A percentile compares a stretch with the other conserved stretches of the same genome.
These are phyloP conservation scores for Exocentrus adspersus DNA, from an alignment of 2,888 invertebrate genomes.

Conservation along the genomic window DNA sequence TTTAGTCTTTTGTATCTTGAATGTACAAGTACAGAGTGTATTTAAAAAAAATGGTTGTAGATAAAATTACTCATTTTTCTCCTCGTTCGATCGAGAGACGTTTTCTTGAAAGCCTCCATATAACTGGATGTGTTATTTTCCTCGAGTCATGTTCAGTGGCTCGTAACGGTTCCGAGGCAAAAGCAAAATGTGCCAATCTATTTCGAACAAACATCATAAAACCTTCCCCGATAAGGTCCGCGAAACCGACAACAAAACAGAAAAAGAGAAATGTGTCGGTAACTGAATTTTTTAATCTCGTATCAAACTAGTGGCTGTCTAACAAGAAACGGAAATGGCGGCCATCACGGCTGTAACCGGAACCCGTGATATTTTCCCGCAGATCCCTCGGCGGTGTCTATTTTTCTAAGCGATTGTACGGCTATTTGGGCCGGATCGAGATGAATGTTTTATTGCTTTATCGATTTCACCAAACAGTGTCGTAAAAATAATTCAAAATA, in stretches of 20 bases:
- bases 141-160: not conserved
- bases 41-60: too few relatives aligned
- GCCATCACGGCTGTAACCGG: conserved; percentile 53
- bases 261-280: conserved; percentile 21
- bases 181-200: conserved; percentile 1
- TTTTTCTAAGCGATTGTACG: conserved; percentile 54
- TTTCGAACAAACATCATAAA: conserved; percentile 17
- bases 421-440: conserved; percentile 49
- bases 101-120: too few relatives aligned
- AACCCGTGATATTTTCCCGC: conserved; percentile 52
- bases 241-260: conserved; percentile 14
- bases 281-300: conserved; percentile 46
- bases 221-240: conserved; percentile 4
- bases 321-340: conserved; percentile 55
- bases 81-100: too few relatives aligned
- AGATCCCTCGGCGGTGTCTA: conserved; percentile 51
- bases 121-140: not conserved
- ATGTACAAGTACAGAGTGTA: too few relatives aligned
- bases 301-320: conserved; percentile 50
- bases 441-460: conserved; percentile 50
- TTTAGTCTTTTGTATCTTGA: too few relatives aligned
- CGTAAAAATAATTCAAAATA: not conserved
- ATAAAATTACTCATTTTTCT: too few relatives aligned
- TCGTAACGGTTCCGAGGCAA: not conserved
- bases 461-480: conserved; percentile 1